phyloP scores from a whole-genome alignment of 2,888 invertebrate species.

The Ecdyonurus torrentis region DNA sequence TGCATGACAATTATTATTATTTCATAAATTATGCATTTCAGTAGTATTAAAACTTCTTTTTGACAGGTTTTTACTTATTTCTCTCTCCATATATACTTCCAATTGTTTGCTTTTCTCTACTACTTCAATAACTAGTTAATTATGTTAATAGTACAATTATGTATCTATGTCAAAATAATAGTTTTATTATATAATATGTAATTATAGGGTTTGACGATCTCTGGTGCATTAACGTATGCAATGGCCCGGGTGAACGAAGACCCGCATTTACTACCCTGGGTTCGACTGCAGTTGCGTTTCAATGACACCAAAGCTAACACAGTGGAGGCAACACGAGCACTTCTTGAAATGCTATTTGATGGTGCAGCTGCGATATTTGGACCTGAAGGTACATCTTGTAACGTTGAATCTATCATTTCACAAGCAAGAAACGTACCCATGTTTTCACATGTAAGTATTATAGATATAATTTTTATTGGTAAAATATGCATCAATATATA shows the following conservation, averaged over 20 bases:
- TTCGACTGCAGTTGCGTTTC: conserved; percentile 55
- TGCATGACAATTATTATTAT: too few relatives aligned
- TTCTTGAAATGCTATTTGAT: conserved; percentile 82
- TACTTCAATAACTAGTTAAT: too few relatives aligned
- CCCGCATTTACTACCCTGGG: conserved; percentile 50
- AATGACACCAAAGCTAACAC: conserved; percentile 76
- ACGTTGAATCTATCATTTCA: conserved; percentile 87
- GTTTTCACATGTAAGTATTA: conserved; percentile 89
- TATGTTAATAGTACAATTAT: too few relatives aligned
- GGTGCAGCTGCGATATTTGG: conserved; percentile 88
- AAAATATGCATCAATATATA: too few relatives aligned
- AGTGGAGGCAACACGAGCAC: conserved; percentile 59
- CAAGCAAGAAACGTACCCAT: conserved; percentile 89
- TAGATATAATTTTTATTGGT: too few relatives aligned
- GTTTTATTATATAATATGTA: too few relatives aligned
- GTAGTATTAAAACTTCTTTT: not conserved
- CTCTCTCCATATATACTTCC: not conserved
- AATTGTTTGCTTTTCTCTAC: too few relatives aligned
- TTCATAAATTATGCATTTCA: not conserved
- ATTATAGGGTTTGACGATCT: conserved; percentile 56
- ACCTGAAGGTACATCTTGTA: conserved; percentile 74
- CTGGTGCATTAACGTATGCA: conserved; percentile 81
- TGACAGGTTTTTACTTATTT: not conserved
- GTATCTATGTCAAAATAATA: too few relatives aligned
- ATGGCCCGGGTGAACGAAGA: conserved; percentile 67